Percentiles rank a stretch among this genome's conserved stretches.
Evolutionary conservation across 1,140 invertebrate species (phyloP).

Genomic region (Zophobas morio): DNA sequence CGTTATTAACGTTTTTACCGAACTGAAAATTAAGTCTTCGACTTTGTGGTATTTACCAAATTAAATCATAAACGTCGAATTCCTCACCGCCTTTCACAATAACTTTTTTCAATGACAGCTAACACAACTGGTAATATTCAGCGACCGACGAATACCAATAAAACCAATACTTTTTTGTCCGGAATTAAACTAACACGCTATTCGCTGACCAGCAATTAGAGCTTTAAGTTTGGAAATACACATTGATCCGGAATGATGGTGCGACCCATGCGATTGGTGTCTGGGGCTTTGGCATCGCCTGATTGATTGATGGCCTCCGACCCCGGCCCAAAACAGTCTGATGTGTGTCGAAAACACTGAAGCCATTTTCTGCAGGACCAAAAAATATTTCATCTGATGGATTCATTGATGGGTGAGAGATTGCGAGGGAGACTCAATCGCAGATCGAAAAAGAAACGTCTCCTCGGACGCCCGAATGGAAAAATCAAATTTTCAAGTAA

Average conservation of each 20-base stretch:
- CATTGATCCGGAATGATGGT: constrained; percentile 13
- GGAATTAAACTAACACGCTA: no score
- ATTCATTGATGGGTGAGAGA: constrained; percentile 9
- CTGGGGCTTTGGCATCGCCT: constrained; percentile 30
- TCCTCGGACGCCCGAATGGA: background rate
- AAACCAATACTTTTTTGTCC: no score
- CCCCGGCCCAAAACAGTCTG: constrained; percentile 34
- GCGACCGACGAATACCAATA: no score
- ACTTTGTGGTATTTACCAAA: no score
- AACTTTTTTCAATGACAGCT: no score
- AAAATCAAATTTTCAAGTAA: constrained; percentile 41
- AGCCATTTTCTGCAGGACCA: constrained; percentile 16
- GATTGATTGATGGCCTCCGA: constrained; percentile 36
- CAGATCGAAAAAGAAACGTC: background rate
- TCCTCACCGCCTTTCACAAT: no score
- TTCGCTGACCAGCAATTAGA: background rate
- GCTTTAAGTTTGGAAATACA: background rate
- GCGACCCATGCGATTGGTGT: constrained; percentile 13
- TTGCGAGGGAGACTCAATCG: constrained; percentile 15
- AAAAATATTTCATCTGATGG: constrained; percentile 32
- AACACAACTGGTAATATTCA: no score
- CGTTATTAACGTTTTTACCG: no score
- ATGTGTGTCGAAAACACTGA: constrained; percentile 29
- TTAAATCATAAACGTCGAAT: no score
- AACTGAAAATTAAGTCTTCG: no score